phyloP scores from a whole-genome alignment of 2,888 invertebrate genomes.

The Marasmarcha lunaedactyla region DNA sequence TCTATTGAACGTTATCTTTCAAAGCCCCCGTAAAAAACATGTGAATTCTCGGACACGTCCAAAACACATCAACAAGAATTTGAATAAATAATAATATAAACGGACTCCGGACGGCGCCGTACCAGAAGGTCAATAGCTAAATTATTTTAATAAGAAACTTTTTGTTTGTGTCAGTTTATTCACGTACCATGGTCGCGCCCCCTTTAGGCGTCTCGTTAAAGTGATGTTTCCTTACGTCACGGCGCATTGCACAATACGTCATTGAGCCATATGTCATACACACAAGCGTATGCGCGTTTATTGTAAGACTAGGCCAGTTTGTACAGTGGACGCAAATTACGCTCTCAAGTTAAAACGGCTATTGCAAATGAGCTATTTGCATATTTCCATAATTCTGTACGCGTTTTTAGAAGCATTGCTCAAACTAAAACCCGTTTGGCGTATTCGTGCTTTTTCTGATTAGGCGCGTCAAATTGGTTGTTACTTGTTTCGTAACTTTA shows the following conservation, averaged over 20 bases:
- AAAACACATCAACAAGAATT: too few species aligned
- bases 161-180: not conserved
- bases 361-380: not conserved
- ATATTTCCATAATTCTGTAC: not conserved
- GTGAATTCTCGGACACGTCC: too few species aligned
- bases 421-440: too few species aligned
- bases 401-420: too few species aligned
- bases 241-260: slow-evolving; percentile 31
- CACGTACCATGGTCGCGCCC: not conserved
- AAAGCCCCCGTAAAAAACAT: too few species aligned
- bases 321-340: slow-evolving; percentile 9
- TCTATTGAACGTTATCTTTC: too few species aligned
- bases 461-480: too few species aligned
- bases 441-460: too few species aligned
- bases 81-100: too few species aligned
- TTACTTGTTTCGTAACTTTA: too few species aligned
- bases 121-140: not conserved
- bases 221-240: slow-evolving; percentile 22
- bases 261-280: slow-evolving; percentile 30
- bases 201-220: not conserved
- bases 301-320: slow-evolving; percentile 30
- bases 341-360: not conserved
- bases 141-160: not conserved
- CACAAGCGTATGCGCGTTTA: slow-evolving; percentile 17
- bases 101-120: not conserved